These are phyloP conservation scores for Mamestra brassicae DNA, from an alignment of 2,888 invertebrate genomes.

Conservation along the genomic window DNA sequence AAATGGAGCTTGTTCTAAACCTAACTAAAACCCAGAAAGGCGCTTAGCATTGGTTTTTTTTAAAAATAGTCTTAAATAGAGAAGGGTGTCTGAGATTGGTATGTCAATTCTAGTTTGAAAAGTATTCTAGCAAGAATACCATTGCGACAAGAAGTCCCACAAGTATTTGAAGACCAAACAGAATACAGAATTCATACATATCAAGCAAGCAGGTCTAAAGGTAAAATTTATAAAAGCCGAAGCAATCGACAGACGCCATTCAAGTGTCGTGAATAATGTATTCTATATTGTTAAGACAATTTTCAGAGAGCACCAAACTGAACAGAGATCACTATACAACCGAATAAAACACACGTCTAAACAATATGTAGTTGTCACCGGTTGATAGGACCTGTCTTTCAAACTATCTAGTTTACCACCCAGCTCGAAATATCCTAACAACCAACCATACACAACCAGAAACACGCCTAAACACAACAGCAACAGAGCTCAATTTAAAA, in stretches of 20 bases:
- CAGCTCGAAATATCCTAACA: slow-evolving; percentile 28
- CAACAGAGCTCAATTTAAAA: slow-evolving; percentile 20
- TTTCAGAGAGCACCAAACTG: slow-evolving; percentile 79
- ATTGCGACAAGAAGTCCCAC: too few relatives aligned
- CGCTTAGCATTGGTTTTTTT: too few relatives aligned
- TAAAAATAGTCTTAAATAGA: too few relatives aligned
- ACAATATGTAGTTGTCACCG: slow-evolving; percentile 90
- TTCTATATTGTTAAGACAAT: slow-evolving; percentile 81
- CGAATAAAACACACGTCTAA: slow-evolving; percentile 85
- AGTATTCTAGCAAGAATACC: not conserved
- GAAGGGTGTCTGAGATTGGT: too few relatives aligned
- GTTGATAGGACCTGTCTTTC: slow-evolving; percentile 90
- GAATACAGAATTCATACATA: not conserved
- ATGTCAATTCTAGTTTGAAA: not conserved
- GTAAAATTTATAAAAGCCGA: slow-evolving; percentile 50
- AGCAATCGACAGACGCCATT: slow-evolving; percentile 68
- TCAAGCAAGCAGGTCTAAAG: slow-evolving; percentile 24
- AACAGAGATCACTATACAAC: slow-evolving; percentile 84
- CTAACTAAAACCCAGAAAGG: too few relatives aligned
- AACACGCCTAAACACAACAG: not conserved
- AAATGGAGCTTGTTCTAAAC: too few relatives aligned
- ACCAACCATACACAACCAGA: slow-evolving; percentile 12
- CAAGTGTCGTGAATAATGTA: slow-evolving; percentile 75
- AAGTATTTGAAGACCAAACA: not conserved
- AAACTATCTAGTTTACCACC: slow-evolving; percentile 80